Conservation (phyloP, 2,113 vertebrate species). For the Neofelis nebulosa region DNA sequence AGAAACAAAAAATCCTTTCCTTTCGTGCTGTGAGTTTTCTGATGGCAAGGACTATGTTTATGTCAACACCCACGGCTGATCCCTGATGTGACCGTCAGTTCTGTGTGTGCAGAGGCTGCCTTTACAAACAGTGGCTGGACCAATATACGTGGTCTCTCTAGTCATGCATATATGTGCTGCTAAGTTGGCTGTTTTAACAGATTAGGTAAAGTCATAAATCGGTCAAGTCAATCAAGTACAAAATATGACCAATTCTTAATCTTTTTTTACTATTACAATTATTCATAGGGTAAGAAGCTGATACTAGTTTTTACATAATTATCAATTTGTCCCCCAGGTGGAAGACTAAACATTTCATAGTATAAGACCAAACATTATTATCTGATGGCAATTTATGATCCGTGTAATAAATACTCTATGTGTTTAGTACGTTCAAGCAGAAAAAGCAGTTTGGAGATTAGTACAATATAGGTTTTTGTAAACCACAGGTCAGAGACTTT, state of each 20-base stretch:
- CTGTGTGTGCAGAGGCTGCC: neutral
- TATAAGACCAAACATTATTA: neutral
- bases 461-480: neutral
- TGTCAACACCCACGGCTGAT: neutral
- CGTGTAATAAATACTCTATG: neutral
- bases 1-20: neutral
- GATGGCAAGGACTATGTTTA: neutral
- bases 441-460: neutral
- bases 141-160: neutral
- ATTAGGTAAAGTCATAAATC: neutral
- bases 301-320: neutral
- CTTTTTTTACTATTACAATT: slow-evolving; percentile 8
- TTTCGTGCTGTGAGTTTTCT: neutral
- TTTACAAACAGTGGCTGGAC: neutral
- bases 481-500: neutral
- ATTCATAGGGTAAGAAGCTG: neutral
- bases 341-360: neutral
- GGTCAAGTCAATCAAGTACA: neutral
- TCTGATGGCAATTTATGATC: neutral
- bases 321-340: neutral
- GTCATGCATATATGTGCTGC: neutral
- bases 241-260: neutral
- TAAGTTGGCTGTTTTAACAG: neutral
- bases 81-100: neutral
- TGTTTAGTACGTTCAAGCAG: neutral